Base-by-base conservation (phyloP, 1,140 invertebrate species). In the Aphis craccivora region DNA sequence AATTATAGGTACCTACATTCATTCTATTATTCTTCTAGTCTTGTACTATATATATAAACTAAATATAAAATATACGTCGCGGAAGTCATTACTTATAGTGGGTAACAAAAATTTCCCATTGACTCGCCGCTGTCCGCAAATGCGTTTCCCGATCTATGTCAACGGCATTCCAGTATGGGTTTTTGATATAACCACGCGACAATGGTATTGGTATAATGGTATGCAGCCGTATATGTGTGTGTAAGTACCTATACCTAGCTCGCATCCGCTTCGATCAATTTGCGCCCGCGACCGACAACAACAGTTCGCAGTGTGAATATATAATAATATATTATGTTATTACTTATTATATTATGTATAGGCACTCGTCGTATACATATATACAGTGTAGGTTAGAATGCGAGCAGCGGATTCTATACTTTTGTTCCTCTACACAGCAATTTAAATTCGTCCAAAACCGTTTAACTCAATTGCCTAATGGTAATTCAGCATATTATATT, bases 191-290 rank as follows among this genome's bases (percentile, higher is more conserved):
- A 45, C 43, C 90, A 76, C 5, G 30, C 45, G 90, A 91, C 90
- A 91, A 67, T 90, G 89, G 89, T 22, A 90, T 30, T 45, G 76
- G 76, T 81, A 35, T 22, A 90, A 18, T 45, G 76, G 76, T 81
- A 35, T 35, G 6, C 37, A 1, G 45, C 48, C 48, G 48, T 83
- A 35, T 9, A 7, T 23, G 30, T 37, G 30, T 40, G 2, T 37
- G 25, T 84, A 25, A 84, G 40, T 43, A 84, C 37, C 8, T 84
- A 14, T 51, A 7, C 23, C 43, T 18, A 22, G 25, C 37, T 67
- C 23, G 43, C 90, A 35, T 91, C 43, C 90, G 43, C 30, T 35
- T 83, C 67, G 90, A 91, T 81, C 90, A n/a, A 91, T 81, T 91
- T 91, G 14, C 40, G 67, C 30, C n/a, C 43, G 35, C 25, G 55